These are phyloP conservation scores for Octopus sinensis DNA, from an alignment of 1,140 invertebrate species.

Conservation along the genomic window DNA sequence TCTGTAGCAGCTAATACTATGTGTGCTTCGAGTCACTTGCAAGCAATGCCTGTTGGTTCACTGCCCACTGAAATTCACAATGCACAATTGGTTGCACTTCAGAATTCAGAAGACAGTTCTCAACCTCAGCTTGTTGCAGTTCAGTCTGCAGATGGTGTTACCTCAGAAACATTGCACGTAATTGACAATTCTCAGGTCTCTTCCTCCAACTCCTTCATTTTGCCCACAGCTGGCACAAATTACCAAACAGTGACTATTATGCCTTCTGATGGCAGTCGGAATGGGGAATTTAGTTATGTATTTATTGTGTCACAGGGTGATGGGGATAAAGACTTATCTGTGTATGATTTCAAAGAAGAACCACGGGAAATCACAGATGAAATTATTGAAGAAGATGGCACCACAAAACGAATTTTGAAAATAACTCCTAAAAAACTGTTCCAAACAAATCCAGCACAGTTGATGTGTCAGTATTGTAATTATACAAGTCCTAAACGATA, in stretches of 20 bases:
- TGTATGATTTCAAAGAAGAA: constrained; percentile 61
- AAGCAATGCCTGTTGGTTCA: constrained; percentile 7
- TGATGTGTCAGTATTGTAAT: constrained; percentile 84
- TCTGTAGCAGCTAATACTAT: constrained; percentile 35
- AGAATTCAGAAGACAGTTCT: constrained; percentile 34
- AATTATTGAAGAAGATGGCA: constrained; percentile 66
- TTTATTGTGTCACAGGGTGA: constrained; percentile 77
- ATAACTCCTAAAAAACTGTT: constrained; percentile 68
- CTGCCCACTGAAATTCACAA: constrained; percentile 23
- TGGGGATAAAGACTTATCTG: constrained; percentile 56
- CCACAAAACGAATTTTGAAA: constrained; percentile 58
- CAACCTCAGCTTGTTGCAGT: constrained; percentile 47
- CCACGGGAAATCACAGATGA: constrained; percentile 59
- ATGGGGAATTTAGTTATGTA: constrained; percentile 81
- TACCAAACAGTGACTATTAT: constrained; percentile 85
- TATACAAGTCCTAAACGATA: constrained; percentile 87
- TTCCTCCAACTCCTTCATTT: constrained; percentile 22
- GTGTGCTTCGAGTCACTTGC: constrained; percentile 26
- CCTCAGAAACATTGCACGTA: constrained; percentile 19
- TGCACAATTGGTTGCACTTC: constrained; percentile 49
- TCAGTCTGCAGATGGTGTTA: constrained; percentile 28
- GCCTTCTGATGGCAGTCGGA: constrained; percentile 68
- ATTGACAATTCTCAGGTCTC: constrained; percentile 19
- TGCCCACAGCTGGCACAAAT: constrained; percentile 37
- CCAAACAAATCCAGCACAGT: constrained; percentile 66